These are phyloP conservation scores for Cryptoprocta ferox DNA, from an alignment of 2,797 vertebrate genomes.

Conservation along the genomic window DNA sequence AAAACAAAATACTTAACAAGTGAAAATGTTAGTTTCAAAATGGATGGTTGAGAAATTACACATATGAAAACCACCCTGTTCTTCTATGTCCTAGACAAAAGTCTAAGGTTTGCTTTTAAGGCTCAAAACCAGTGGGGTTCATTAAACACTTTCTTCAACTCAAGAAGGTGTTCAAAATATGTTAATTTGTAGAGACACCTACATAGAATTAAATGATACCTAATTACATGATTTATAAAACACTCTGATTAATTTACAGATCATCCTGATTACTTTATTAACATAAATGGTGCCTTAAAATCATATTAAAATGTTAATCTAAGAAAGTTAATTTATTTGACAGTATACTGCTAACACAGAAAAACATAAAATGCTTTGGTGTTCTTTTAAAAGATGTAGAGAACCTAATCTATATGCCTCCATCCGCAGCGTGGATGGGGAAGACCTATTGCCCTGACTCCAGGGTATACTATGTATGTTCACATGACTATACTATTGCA, in stretches of 20 bases:
- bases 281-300: background rate
- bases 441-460: background rate
- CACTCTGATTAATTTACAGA: background rate
- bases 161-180: background rate
- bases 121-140: background rate
- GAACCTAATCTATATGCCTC: background rate
- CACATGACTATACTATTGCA: background rate
- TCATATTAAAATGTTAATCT: background rate
- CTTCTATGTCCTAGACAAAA: background rate
- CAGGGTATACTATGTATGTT: background rate
- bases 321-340: background rate
- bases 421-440: background rate
- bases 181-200: background rate
- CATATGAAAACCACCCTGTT: background rate
- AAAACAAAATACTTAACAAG: background rate
- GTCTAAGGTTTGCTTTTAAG: background rate
- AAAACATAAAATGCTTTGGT: background rate
- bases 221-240: conserved; percentile 36
- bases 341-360: background rate
- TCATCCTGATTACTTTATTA: background rate
- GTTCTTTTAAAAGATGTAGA: background rate
- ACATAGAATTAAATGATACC: background rate
- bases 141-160: background rate
- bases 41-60: background rate
- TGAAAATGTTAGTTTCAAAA: conserved; percentile 29